A percentile compares a stretch with the other conserved stretches of the same genome.
phyloP scores from a whole-genome alignment of 2,888 invertebrate genomes.

The Sinodicranocentrus sp. region DNA sequence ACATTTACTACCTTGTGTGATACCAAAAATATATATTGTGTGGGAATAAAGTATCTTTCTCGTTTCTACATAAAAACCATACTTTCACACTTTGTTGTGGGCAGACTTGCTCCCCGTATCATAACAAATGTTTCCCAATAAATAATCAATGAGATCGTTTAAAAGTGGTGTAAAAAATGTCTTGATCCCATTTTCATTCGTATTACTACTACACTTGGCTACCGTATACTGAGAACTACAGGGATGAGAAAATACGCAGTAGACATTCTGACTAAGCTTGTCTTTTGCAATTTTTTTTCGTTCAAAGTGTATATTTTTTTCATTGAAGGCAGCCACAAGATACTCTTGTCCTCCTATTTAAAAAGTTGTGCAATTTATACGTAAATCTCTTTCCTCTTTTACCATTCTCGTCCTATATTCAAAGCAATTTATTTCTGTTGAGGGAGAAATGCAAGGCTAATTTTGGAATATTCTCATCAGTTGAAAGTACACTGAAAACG shows the following conservation, averaged over 20 bases:
- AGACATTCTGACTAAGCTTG: not conserved
- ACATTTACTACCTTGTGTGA: not conserved
- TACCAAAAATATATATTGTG: not conserved
- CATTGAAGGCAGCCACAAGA: not conserved
- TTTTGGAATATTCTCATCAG: not conserved
- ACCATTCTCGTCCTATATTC: constrained; percentile 3
- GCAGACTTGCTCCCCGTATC: not conserved
- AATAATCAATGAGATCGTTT: constrained; percentile 45
- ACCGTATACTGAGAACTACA: not conserved
- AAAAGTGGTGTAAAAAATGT: constrained; percentile 8
- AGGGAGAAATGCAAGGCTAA: not conserved
- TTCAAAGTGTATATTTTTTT: not conserved
- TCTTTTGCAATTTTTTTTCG: not conserved
- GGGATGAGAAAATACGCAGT: not conserved
- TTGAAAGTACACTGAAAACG: not conserved
- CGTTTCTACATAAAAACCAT: not conserved
- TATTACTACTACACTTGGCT: constrained; percentile 25
- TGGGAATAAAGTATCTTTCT: not conserved
- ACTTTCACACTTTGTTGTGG: not conserved
- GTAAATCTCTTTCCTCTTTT: constrained; percentile 1
- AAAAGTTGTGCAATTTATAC: not conserved
- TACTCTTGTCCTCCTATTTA: constrained; percentile 1
- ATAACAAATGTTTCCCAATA: constrained; percentile 24
- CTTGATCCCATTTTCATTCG: constrained; percentile 20
- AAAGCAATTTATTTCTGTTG: not conserved